Evolutionary conservation across 1,140 invertebrate genomes (phyloP), one percentile per base, ranked within the genome.

Genomic region (Drosophila suzukii): DNA sequence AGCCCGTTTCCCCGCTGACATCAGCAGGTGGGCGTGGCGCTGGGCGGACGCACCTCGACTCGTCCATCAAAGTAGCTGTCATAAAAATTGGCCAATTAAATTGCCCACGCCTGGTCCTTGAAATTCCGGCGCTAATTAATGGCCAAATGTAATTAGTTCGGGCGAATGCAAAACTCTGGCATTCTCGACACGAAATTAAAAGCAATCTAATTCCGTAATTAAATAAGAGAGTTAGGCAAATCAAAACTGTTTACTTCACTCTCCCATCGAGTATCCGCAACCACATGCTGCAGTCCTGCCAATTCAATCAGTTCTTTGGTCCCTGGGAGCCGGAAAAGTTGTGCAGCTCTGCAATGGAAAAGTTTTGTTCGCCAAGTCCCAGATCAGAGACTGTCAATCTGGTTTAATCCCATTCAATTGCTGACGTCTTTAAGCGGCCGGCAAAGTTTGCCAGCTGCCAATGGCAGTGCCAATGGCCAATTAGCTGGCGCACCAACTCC

Each of bases 21-120:
- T 76, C 74, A 67, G 72, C 54, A 58, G 46, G 53, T 51, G 58
- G 50, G 38, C 44, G 49, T 57, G 20, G 2, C 20, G 39, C 4
- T 7, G 27, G 27, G 59, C n/a, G 39, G 61, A 32, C 62, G 63
- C 58, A 56, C 60, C 44, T 27, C 27, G 34, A 39, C 72, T 75
- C 72, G 74, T 76, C 55, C 74, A 76, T 77, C 74, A 77, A 77
- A 77, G 75, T 68, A 50, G 55, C 50, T 67, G 54, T 67, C 73
- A 76, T 77, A 60, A 70, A 77, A 77, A 70, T 77, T 68, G 63
- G 74, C 56, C 74, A 77, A 77, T 77, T 77, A 77, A 60, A 77
- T 24, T 55, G 46, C 74, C 38, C 58, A 38, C 44, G 38, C 34
- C 41, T 27, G 39, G 49, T 13, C 11, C 73, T 54, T 32, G 11